Conservation (phyloP, 2,797 vertebrate species). For the Chelonia mydas region DNA sequence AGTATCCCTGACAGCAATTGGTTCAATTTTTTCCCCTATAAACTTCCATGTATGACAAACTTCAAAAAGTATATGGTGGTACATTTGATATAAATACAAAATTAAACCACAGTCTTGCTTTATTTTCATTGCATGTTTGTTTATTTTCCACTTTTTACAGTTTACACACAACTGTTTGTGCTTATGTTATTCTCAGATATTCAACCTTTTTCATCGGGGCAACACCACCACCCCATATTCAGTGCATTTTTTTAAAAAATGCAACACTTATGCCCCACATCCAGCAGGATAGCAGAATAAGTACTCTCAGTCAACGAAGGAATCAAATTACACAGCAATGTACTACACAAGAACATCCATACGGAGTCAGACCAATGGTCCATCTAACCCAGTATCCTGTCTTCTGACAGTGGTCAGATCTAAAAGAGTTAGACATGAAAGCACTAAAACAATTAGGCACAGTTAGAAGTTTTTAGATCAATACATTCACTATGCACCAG, state of each 20-base stretch:
- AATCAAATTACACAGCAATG: constrained; percentile 39
- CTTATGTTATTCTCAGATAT: not conserved
- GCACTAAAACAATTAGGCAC: not conserved
- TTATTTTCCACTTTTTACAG: not conserved
- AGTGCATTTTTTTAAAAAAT: not conserved
- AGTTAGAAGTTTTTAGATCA: not conserved
- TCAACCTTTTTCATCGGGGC: not conserved
- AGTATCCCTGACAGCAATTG: not conserved
- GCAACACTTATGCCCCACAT: not conserved
- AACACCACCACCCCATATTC: not conserved
- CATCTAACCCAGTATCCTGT: not conserved
- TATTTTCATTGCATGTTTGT: constrained; percentile 6
- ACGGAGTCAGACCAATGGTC: not conserved
- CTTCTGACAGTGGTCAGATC: not conserved
- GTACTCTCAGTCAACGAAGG: not conserved
- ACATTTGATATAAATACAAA: not conserved
- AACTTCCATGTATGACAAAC: not conserved
- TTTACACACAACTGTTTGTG: not conserved
- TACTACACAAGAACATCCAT: not conserved
- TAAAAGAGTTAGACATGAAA: constrained; percentile 45
- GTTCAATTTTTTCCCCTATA: not conserved
- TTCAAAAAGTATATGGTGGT: not conserved
- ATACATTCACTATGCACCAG: constrained; percentile 2
- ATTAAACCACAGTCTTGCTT: constrained; percentile 36
- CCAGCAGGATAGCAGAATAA: constrained; percentile 1